Conservation (phyloP, 2,888 invertebrate genomes). For the Alcis repandata region DNA sequence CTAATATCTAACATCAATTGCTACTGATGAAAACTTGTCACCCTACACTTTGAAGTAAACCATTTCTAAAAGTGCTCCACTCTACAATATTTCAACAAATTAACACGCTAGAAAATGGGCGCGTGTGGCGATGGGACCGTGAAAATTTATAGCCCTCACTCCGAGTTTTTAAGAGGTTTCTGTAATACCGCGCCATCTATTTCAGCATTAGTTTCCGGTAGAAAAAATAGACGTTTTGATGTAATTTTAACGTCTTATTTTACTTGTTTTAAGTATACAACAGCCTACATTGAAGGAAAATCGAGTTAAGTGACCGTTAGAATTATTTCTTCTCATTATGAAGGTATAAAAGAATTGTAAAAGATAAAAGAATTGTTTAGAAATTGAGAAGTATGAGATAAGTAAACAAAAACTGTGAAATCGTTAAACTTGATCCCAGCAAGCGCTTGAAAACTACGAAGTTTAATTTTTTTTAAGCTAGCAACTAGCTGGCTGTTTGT, state of each 20-base stretch:
- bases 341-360: no score
- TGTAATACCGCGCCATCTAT: constrained; percentile 43
- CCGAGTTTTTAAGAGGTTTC: constrained; percentile 62
- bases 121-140: constrained; percentile 51
- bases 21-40: background rate
- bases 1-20: no score
- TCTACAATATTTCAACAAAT: constrained; percentile 35
- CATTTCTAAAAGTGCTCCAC: background rate
- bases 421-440: no score
- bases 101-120: constrained; percentile 37
- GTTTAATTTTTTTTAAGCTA: no score
- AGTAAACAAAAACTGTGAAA: no score
- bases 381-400: no score
- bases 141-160: constrained; percentile 65
- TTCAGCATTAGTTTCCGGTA: constrained; percentile 20
- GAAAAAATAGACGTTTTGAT: background rate
- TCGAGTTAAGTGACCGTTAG: no score
- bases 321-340: no score
- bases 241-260: background rate
- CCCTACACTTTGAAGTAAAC: background rate
- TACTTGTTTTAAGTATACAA: background rate
- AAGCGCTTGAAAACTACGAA: no score
- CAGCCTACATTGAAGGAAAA: no score
- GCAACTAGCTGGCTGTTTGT: no score
- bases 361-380: no score